phyloP scores from a whole-genome alignment of 2,888 invertebrate genomes.

The Nephrocerus scutellatus region DNA sequence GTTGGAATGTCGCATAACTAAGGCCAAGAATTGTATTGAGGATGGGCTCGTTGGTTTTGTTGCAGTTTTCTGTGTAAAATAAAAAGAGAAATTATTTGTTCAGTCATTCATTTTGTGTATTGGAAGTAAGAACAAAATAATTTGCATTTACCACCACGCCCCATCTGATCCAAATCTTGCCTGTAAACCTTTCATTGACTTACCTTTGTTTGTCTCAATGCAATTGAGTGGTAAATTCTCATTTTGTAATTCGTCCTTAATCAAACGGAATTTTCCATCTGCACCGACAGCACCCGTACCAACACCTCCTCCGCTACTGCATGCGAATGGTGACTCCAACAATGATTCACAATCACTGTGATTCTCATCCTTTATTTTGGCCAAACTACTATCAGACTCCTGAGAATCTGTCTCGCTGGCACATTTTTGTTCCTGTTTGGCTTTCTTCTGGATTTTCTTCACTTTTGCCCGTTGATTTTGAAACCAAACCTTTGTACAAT shows the following conservation, averaged over 20 bases:
- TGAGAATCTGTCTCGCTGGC: slow-evolving; percentile 47
- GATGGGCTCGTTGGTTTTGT: slow-evolving; percentile 45
- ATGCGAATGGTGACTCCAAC: slow-evolving; percentile 40
- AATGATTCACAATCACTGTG: slow-evolving; percentile 52
- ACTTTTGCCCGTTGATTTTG: slow-evolving; percentile 61
- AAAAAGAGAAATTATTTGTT: neutral
- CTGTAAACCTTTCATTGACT: slow-evolving; percentile 1
- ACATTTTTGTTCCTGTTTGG: slow-evolving; percentile 51
- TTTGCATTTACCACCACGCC: neutral
- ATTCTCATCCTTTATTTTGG: slow-evolving; percentile 57
- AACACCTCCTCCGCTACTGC: slow-evolving; percentile 16
- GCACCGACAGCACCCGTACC: slow-evolving; percentile 19
- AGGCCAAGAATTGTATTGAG: slow-evolving; percentile 45
- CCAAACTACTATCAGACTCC: slow-evolving; percentile 51
- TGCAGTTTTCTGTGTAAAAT: slow-evolving; percentile 39
- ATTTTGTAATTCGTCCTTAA: slow-evolving; percentile 41
- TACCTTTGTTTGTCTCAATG: slow-evolving; percentile 46
- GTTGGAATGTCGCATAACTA: slow-evolving; percentile 47
- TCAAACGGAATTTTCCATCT: slow-evolving; percentile 36
- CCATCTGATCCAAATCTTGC: neutral
- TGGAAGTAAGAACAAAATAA: no score
- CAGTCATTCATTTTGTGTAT: no score
- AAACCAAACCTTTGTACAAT: slow-evolving; percentile 57
- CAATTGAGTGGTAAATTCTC: slow-evolving; percentile 42
- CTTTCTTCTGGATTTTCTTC: slow-evolving; percentile 61